A percentile compares a stretch with the other conserved stretches of the same genome.
These are phyloP conservation scores for Sinocyclocheilus anophthalmus DNA, from an alignment of 2,113 vertebrate genomes.

Conservation along the genomic window DNA sequence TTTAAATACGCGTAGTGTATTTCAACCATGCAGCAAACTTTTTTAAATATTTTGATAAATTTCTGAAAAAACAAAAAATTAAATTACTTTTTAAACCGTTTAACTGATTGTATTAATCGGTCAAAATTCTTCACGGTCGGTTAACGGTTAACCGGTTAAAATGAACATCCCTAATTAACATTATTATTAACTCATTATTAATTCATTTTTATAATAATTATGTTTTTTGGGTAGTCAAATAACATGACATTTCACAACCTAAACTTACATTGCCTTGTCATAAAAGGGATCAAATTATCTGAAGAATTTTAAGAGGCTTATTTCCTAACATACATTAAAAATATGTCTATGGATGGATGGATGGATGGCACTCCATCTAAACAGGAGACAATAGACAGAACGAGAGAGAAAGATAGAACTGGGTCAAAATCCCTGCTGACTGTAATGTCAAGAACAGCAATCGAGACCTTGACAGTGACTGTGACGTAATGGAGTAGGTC, in stretches of 20 bases:
- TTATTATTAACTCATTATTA: background rate
- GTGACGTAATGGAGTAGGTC: constrained; percentile 42
- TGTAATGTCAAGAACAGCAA: constrained; percentile 66
- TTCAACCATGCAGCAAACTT: no score
- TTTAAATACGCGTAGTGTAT: no score
- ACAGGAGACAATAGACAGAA: background rate
- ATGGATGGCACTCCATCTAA: background rate
- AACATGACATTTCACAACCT: background rate
- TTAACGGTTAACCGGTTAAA: no score
- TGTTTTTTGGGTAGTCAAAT: background rate
- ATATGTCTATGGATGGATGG: background rate
- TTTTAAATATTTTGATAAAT: no score
- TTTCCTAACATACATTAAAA: background rate
- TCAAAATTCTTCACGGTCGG: no score
- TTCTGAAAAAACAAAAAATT: no score
- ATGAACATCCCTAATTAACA: no score
- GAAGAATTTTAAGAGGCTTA: background rate
- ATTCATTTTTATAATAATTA: background rate
- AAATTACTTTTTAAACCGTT: no score
- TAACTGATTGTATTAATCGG: no score
- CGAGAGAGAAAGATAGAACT: background rate
- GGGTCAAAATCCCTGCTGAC: constrained; percentile 51
- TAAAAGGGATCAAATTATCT: background rate
- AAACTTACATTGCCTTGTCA: background rate
- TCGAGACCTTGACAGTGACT: constrained; percentile 61